Base-by-base conservation (phyloP, 2,888 invertebrate genomes). In the Lasioglossum vierecki region DNA sequence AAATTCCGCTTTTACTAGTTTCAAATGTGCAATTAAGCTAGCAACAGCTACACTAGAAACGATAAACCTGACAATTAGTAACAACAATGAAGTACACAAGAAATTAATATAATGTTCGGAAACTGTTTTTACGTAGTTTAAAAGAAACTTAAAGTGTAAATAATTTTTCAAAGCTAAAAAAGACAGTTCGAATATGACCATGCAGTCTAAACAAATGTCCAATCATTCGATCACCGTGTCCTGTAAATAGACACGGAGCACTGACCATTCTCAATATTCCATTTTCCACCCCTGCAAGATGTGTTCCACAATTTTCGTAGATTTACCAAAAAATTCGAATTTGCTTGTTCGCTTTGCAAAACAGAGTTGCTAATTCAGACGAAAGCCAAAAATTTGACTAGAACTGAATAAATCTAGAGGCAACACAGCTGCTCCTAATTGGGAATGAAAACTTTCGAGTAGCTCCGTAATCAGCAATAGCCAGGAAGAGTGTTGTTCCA, bases 151-250 rank as follows among this genome's bases (percentile, higher is more conserved):
- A 11, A 9, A 57, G n/a, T 4, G 2, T n/a, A 57, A n/a, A 46
- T 46, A 4, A 46, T 46, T 15, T 46, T 46, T 46, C 46, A 15
- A 53, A 57, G 11, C 4, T 11, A 57, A 57, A 57, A n/a, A 57
- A 4, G n/a, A n/a, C 1, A 57, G 57, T n/a, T 63, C 13, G 39
- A 18, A 22, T 30, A 30, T 83, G 44, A 35, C 4, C 71, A 39
- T 30, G 49, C 66, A 18, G 26, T 66, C 22, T 22, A 30, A 46
- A 73, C 15, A 44, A 60, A 74, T 70, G 82, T 57, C 57, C 60
- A 63, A 74, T 70, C 18, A 18, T 49, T 49, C 18, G 4, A 53
- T 83, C 68, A 76, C 66, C 26, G 30, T 46, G 72, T 60, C 9
- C 57, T 39, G 49, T 15, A 73, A 22, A 46, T 8, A n/a, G 44